Evolutionary conservation across 2,113 vertebrate genomes (phyloP).

Genomic region (Dipodomys merriami): DNA sequence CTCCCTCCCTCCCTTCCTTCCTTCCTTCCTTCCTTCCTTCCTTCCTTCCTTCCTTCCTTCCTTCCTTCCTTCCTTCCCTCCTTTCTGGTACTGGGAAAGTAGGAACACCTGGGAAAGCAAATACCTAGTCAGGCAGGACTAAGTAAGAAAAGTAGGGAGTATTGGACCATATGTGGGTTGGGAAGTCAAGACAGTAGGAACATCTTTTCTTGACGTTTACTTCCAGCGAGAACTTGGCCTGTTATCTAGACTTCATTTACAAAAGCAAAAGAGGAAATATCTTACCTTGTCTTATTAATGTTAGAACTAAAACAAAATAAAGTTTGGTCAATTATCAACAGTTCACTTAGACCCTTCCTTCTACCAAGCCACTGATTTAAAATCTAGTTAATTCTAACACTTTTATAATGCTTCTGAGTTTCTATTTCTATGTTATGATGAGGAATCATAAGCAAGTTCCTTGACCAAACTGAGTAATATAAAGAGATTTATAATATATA

Average conservation of each 20-base stretch:
- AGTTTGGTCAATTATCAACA: not conserved
- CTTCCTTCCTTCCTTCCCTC: not conserved
- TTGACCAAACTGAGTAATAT: conserved; percentile 13
- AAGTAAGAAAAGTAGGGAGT: not conserved
- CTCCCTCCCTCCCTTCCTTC: no score
- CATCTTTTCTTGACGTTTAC: not conserved
- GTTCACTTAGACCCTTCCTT: not conserved
- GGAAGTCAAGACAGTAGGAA: not conserved
- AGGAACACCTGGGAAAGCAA: not conserved
- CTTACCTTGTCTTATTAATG: not conserved
- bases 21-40: no score
- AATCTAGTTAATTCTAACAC: not conserved
- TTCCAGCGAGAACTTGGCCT: not conserved
- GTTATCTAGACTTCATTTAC: not conserved
- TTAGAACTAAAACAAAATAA: not conserved
- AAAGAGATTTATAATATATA: not conserved
- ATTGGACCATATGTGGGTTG: not conserved
- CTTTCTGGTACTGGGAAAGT: not conserved
- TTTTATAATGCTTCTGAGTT: not conserved
- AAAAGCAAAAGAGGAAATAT: not conserved
- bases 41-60: not conserved
- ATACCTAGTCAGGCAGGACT: not conserved
- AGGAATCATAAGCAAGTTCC: not conserved
- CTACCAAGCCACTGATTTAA: not conserved
- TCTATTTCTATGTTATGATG: not conserved